A percentile compares a stretch with the other conserved stretches of the same genome.
These are phyloP conservation scores for Diadophis punctatus DNA, from an alignment of 2,113 vertebrate species.

Conservation along the genomic window DNA sequence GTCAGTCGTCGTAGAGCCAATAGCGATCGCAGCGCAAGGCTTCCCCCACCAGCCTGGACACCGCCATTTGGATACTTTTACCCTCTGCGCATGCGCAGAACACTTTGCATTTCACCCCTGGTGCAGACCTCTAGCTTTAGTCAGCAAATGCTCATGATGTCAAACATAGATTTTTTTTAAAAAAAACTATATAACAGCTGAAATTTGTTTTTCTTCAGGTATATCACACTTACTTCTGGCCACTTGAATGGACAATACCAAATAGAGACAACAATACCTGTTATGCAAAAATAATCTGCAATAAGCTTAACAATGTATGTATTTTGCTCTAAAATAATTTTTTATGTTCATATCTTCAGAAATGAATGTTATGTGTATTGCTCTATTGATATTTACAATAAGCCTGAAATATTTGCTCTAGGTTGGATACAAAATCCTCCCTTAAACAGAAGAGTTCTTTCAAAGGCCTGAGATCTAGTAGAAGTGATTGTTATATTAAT, in stretches of 20 bases:
- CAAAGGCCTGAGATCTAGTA: not conserved
- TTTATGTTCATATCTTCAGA: not conserved
- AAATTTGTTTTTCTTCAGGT: conserved; percentile 66
- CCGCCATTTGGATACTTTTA: no score
- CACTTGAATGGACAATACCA: conserved; percentile 90
- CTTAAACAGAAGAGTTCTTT: not conserved
- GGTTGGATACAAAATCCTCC: not conserved
- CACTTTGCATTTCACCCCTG: no score
- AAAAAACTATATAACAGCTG: not conserved
- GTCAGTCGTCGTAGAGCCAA: no score
- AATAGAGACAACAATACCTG: conserved; percentile 86
- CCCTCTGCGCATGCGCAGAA: no score
- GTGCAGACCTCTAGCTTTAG: not conserved
- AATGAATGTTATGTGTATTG: not conserved
- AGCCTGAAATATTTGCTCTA: not conserved
- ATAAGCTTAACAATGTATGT: conserved; percentile 83
- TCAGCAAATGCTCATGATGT: not conserved
- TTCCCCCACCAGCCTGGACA: no score
- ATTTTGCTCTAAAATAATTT: not conserved
- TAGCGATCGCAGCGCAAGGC: no score
- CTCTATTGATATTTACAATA: not conserved
- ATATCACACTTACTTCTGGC: conserved; percentile 92
- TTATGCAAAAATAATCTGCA: conserved; percentile 92
- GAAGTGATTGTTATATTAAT: not conserved
- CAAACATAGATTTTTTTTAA: no score